Base-by-base conservation (phyloP, 2,888 invertebrate species). In the Drosophila lutescens region DNA sequence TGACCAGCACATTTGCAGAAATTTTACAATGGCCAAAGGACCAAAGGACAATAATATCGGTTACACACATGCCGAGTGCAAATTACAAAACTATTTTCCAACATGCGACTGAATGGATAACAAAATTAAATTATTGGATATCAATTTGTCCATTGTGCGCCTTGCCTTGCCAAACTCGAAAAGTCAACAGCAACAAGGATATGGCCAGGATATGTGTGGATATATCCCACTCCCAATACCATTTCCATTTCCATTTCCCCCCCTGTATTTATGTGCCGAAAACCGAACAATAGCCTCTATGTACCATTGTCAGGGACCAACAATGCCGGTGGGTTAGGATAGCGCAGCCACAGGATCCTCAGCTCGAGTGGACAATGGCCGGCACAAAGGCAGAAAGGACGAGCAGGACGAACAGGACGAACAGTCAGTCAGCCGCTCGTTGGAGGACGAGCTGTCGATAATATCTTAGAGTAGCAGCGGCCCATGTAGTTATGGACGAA, bases 61-160 rank as follows among this genome's bases (percentile, higher is more conserved):
- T 87, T 86, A 86, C 86, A 86, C 87, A 78, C 83, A 87, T 80
- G 76, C 84, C 74, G 77, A 74, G 79, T 77, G 78, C 79, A 86
- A 86, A 88, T 86, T 86, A 80, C 84, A 88, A 80, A 86, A 86
- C 86, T 87, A 86, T 86, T 81, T 86, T 84, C 61, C 76, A 73
- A 82, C 84, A 84, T 76, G 79, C 58, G 68, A 72, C 76, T 80
- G 74, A 80, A 87, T 85, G 86, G 86, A 85, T 85, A 87, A 86
- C 87, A 86, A 79, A 87, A 86, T 87, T 86, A 86, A 86, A 86
- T 87, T 87, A 86, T 86, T 86, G 85, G 85, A 86, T 86, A 86
- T 86, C 87, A 87, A 86, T 86, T 87, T 86, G 80, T 78, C 74
- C 79, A 82, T 86, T 85, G 83, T 86, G 59, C 61, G 61, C 76